Percentiles rank a stretch among this genome's conserved stretches.
These are phyloP conservation scores for Oryzias celebensis DNA, from an alignment of 2,113 vertebrate species.

Conservation along the genomic window DNA sequence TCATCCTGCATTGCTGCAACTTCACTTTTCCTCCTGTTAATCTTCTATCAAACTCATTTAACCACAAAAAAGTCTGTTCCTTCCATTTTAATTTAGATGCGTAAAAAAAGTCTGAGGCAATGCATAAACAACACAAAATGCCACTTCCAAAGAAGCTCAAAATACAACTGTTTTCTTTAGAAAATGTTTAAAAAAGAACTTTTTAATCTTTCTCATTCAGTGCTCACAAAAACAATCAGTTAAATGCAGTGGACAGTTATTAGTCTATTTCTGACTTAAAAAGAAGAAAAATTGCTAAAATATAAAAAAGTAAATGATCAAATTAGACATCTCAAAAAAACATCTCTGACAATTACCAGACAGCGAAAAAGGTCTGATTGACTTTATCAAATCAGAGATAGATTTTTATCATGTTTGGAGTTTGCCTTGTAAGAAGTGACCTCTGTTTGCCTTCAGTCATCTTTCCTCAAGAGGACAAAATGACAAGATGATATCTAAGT, in stretches of 20 bases:
- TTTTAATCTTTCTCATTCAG: conserved; percentile 8
- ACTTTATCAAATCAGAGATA: background rate
- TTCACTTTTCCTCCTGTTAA: conserved; percentile 40
- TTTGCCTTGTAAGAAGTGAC: background rate
- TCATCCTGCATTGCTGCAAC: conserved; percentile 33
- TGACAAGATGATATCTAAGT: no score
- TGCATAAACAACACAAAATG: background rate
- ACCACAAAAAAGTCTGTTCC: conserved; percentile 9
- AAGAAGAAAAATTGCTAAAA: background rate
- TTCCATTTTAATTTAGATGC: conserved; percentile 26
- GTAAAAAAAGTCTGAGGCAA: no score
- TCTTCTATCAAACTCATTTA: conserved; percentile 51
- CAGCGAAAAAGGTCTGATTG: background rate
- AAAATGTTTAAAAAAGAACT: background rate
- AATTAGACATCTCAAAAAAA: conserved; percentile 12
- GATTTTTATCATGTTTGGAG: conserved; percentile 5
- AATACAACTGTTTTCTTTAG: background rate
- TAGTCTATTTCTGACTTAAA: background rate
- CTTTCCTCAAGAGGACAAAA: background rate
- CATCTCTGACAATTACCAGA: background rate
- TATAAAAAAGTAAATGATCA: background rate
- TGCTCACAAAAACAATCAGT: background rate
- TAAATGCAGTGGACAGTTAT: background rate
- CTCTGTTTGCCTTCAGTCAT: background rate
- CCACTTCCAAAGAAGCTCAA: background rate